A percentile compares a stretch with the other conserved stretches of the same genome.
Conservation (phyloP, 2,888 invertebrate genomes). For the Tinea trinotella region DNA sequence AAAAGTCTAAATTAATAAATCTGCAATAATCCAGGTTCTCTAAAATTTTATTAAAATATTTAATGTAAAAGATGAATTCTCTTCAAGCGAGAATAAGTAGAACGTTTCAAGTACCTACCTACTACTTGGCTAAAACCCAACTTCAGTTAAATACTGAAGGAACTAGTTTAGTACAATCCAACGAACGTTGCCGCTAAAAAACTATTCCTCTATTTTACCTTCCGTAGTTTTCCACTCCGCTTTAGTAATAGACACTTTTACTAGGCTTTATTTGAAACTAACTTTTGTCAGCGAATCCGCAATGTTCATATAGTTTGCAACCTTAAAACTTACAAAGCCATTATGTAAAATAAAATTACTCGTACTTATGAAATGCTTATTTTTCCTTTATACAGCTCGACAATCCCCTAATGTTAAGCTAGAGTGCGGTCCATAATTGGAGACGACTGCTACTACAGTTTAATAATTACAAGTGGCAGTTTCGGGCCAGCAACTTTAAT, state of each 20-base stretch:
- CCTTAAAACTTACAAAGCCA: too few species aligned
- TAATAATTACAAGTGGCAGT: too few species aligned
- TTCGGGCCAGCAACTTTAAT: too few species aligned
- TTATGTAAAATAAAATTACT: too few species aligned
- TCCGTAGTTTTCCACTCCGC: neutral
- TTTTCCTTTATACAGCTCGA: too few species aligned
- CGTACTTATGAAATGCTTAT: too few species aligned
- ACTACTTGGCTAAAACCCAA: constrained; percentile 1
- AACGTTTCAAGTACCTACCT: constrained; percentile 7
- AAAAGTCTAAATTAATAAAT: too few species aligned
- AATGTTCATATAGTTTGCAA: too few species aligned
- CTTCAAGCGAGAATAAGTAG: neutral
- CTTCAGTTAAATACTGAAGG: neutral
- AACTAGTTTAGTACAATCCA: constrained; percentile 13
- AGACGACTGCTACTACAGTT: too few species aligned
- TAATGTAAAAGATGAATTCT: neutral
- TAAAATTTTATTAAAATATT: neutral
- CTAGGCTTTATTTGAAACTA: neutral
- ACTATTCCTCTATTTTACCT: constrained; percentile 19
- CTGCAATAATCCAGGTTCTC: too few species aligned
- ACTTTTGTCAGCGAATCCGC: neutral
- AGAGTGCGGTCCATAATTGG: too few species aligned
- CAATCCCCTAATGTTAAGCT: too few species aligned
- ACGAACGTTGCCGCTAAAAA: constrained; percentile 21
- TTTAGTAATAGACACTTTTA: neutral